These are phyloP conservation scores for Drosophila hamatofila DNA, from an alignment of 2,888 invertebrate species.

Conservation along the genomic window DNA sequence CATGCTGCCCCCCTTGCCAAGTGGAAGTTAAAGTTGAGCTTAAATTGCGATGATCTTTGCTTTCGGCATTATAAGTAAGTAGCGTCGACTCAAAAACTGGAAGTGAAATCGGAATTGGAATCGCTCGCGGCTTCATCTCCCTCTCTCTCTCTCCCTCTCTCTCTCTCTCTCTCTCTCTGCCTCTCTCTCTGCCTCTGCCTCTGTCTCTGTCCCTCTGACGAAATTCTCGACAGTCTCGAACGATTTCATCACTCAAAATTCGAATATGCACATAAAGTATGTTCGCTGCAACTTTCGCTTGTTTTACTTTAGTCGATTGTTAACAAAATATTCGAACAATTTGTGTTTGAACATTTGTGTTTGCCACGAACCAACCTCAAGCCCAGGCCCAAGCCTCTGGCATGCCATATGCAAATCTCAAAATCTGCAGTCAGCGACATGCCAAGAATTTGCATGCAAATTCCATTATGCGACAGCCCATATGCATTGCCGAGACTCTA, in stretches of 20 bases:
- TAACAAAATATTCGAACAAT: constrained; percentile 36
- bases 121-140: constrained; percentile 1
- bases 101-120: constrained; percentile 63
- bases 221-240: constrained; percentile 55
- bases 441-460: constrained; percentile 51
- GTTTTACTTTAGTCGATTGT: constrained; percentile 33
- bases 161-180: background rate
- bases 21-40: constrained; percentile 57
- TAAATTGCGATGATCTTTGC: constrained; percentile 65
- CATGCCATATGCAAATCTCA: constrained; percentile 54
- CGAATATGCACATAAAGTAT: constrained; percentile 27
- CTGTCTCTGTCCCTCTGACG: constrained; percentile 38
- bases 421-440: constrained; percentile 24
- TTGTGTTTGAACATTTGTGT: constrained; percentile 27
- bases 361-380: constrained; percentile 6
- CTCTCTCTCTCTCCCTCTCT: background rate
- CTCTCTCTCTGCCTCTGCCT: constrained; percentile 17
- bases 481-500: constrained; percentile 2
- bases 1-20: constrained; percentile 27
- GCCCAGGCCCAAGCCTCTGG: background rate
- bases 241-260: constrained; percentile 59
- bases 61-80: constrained; percentile 53
- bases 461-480: constrained; percentile 17
- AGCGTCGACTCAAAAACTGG: constrained; percentile 54
- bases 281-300: constrained; percentile 52